phyloP scores from a whole-genome alignment of 2,113 vertebrate species.

The Chiloscyllium plagiosum region DNA sequence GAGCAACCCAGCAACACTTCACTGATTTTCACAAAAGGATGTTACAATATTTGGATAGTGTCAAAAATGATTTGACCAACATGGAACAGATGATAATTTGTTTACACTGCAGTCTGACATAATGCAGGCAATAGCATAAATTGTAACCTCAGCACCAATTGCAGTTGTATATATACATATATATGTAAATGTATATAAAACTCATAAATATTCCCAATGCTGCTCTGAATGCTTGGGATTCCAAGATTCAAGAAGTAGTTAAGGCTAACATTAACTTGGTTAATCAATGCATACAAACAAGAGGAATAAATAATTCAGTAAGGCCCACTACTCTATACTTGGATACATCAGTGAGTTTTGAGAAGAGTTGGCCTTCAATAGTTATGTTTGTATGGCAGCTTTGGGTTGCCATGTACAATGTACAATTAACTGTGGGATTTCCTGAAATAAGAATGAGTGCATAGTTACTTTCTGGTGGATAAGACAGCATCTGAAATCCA shows the following conservation, averaged over 20 bases:
- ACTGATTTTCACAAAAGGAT: background rate
- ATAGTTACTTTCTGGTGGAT: background rate
- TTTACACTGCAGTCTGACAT: background rate
- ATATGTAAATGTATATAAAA: no score
- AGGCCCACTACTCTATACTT: no score
- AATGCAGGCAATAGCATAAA: background rate
- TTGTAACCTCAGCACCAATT: background rate
- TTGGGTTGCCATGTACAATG: background rate
- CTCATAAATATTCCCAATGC: no score
- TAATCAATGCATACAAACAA: no score
- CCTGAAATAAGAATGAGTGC: background rate
- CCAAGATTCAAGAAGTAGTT: no score
- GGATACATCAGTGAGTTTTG: background rate
- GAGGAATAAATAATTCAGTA: no score
- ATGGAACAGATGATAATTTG: background rate
- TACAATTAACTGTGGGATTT: background rate
- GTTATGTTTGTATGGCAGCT: background rate
- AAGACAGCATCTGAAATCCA: background rate
- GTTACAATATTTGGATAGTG: background rate
- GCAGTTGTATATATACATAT: background rate
- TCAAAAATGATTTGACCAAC: background rate
- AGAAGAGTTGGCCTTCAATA: background rate
- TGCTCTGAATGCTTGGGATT: no score
- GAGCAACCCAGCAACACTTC: background rate
- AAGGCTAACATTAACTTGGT: no score